Evolutionary conservation across 1,140 invertebrate genomes (phyloP), one percentile per base, ranked within the genome.

Genomic region (Psilanteris sp.): DNA sequence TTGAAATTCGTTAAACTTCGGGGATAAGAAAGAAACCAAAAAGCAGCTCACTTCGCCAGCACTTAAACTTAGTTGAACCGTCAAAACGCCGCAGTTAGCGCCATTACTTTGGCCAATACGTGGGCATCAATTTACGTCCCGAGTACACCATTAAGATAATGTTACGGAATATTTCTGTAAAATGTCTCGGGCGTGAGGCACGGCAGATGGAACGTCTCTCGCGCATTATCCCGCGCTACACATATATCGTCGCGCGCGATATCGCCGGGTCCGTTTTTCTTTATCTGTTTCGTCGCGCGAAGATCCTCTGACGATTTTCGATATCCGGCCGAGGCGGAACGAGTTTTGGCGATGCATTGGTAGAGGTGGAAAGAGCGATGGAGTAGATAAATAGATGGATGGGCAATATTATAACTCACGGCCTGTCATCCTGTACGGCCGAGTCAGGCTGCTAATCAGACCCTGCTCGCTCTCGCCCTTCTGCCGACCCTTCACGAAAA

Each of bases 401-500:
- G 85, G 85, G 85, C 85, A 86, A 87, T 87, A 87, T 87, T 87
- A 87, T 87, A 87, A 87, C 85, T 87, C 85, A 87, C 85, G 79
- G 81, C 84, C 85, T 87, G 85, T 87, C 85, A 87, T 87, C 85
- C 85, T 84, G 84, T 81, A 86, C 84, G 85, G 84, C 79, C 84
- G 85, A 87, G 85, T 87, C 85, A 85, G 85, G 85, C 85, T 87
- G 85, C 85, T 87, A 87, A 87, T 86, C 85, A 86, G 85, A 86
- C 85, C 85, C 84, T 83, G 79, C 80, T 78, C 80, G 79, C 81
- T 81, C 81, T 84, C 79, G 82, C 82, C 83, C 83, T 82, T 82
- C 80, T 78, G 82, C 79, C 85, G 81, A 84, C 86, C 86, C 86
- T 88, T 87, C 84, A 87, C 85, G 86, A 88, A 88, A 88, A 88